Conservation (phyloP, 2,797 vertebrate species). For the Coregonus ussuriensis region DNA sequence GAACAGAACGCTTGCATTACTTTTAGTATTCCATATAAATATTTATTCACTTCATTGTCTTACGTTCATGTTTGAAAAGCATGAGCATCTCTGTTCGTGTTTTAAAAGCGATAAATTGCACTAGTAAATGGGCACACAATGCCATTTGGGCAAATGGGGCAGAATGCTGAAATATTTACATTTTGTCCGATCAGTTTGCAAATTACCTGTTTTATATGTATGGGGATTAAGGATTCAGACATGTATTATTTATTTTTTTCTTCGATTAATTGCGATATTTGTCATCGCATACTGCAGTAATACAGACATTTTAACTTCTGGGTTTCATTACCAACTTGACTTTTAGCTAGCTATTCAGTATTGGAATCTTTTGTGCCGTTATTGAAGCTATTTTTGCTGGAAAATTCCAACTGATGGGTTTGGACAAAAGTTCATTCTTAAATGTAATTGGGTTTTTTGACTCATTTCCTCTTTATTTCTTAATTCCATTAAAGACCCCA, state of each 20-base stretch:
- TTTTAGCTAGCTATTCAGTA: conserved; percentile 36
- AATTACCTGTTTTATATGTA: not conserved
- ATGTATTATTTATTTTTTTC: not conserved
- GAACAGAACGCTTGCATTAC: not conserved
- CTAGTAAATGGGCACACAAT: conserved; percentile 2
- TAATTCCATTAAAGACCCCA: conserved; percentile 92
- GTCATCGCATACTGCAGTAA: not conserved
- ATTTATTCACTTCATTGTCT: not conserved
- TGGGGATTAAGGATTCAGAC: not conserved
- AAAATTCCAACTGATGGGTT: conserved; percentile 35
- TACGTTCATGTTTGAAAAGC: not conserved
- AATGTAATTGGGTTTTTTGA: conserved; percentile 81
- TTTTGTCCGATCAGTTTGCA: not conserved
- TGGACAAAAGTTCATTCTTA: conserved; percentile 42
- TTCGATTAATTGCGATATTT: not conserved
- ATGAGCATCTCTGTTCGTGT: not conserved
- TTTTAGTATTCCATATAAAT: not conserved
- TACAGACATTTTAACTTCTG: conserved; percentile 19
- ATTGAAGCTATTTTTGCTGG: conserved; percentile 30
- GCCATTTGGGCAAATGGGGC: conserved; percentile 52
- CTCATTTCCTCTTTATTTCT: conserved; percentile 85
- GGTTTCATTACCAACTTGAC: conserved; percentile 10
- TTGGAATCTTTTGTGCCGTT: not conserved
- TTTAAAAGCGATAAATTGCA: not conserved
- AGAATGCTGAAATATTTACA: not conserved